These are phyloP conservation scores for Oligia strigilis DNA, from an alignment of 2,888 invertebrate genomes.

Conservation along the genomic window DNA sequence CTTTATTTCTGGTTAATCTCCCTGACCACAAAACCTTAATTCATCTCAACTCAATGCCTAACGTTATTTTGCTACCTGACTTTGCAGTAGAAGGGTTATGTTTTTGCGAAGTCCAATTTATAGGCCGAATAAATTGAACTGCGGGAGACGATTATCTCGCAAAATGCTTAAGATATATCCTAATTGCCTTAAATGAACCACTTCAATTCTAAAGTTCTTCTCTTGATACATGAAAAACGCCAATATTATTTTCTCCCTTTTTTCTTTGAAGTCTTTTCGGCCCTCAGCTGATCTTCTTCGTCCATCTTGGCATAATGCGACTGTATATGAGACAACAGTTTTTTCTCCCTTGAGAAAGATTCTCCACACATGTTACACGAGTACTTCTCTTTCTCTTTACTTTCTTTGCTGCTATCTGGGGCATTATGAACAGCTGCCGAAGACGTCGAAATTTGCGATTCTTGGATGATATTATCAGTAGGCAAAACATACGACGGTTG, in stretches of 20 bases:
- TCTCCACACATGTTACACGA: slow-evolving; percentile 85
- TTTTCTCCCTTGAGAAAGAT: slow-evolving; percentile 84
- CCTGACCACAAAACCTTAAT: not conserved
- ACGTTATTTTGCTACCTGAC: not conserved
- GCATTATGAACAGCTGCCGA: slow-evolving; percentile 70
- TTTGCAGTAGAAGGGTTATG: not conserved
- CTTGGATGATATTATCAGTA: slow-evolving; percentile 85
- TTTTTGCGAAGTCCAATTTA: not conserved
- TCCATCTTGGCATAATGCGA: slow-evolving; percentile 85
- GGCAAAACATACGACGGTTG: slow-evolving; percentile 87
- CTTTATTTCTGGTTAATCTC: slow-evolving; percentile 7
- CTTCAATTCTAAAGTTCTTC: not conserved
- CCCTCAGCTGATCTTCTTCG: slow-evolving; percentile 78
- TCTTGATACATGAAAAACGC: not conserved
- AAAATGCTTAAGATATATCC: not conserved
- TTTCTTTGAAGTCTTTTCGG: slow-evolving; percentile 68
- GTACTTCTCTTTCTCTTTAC: slow-evolving; percentile 75
- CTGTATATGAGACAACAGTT: slow-evolving; percentile 84
- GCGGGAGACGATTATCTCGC: not conserved
- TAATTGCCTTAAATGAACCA: slow-evolving; percentile 22
- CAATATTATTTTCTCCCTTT: slow-evolving; percentile 66
- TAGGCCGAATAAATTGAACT: not conserved
- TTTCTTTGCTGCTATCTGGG: slow-evolving; percentile 60
- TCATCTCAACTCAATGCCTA: not conserved
- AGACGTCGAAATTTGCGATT: slow-evolving; percentile 86